A percentile compares a stretch with the other conserved stretches of the same genome.
Evolutionary conservation across 2,797 vertebrate genomes (phyloP).

Genomic region (Kryptopterus vitreolus): DNA sequence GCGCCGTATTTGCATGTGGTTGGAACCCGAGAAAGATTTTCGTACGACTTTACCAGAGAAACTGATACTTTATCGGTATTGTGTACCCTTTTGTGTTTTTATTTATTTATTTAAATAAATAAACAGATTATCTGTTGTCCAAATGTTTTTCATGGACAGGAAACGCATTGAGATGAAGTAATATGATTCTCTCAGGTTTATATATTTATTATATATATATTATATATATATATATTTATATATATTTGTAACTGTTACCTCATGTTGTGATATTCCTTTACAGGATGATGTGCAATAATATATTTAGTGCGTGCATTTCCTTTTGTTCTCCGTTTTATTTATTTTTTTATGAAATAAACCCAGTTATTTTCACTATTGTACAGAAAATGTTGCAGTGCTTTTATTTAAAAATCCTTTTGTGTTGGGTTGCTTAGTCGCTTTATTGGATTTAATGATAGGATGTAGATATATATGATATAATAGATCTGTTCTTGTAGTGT

Average conservation of each 20-base stretch:
- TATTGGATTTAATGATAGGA: too few relatives aligned
- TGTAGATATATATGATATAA: too few relatives aligned
- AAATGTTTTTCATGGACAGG: neutral
- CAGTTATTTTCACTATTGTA: neutral
- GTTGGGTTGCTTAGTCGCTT: neutral
- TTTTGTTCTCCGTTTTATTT: slow-evolving; percentile 57
- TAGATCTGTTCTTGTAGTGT: too few relatives aligned
- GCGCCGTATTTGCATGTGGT: slow-evolving; percentile 14
- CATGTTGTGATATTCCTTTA: slow-evolving; percentile 57
- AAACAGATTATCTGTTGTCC: neutral
- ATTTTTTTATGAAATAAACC: neutral
- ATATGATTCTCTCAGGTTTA: slow-evolving; percentile 21
- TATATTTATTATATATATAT: too few relatives aligned
- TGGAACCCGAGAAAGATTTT: neutral
- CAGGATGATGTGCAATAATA: slow-evolving; percentile 82
- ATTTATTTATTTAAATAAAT: neutral
- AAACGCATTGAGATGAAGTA: slow-evolving; percentile 33
- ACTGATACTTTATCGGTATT: neutral
- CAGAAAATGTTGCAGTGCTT: neutral
- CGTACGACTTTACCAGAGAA: neutral
- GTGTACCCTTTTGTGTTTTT: neutral
- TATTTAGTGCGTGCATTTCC: slow-evolving; percentile 31
- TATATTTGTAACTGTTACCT: slow-evolving; percentile 72
- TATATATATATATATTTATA: too few relatives aligned
- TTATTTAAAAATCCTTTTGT: neutral